A percentile compares a stretch with the other conserved stretches of the same genome.
These are phyloP conservation scores for Nannobrachium achirus DNA, from an alignment of 2,113 vertebrate genomes.

Conservation along the genomic window DNA sequence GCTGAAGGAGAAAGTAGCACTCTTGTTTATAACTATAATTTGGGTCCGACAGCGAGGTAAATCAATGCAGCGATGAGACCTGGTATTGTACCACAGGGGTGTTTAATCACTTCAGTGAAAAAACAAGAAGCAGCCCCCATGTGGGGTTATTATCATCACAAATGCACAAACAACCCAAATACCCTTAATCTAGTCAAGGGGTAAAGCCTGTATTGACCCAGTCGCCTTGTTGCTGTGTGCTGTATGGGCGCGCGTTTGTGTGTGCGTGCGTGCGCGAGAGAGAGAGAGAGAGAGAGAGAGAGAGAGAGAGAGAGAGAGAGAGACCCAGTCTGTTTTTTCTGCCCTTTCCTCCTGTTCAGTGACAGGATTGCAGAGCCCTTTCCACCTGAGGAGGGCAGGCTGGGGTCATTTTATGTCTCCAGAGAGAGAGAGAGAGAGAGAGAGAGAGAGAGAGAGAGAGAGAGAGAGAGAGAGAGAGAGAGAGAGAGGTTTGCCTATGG, in stretches of 20 bases:
- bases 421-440: constrained; percentile 34
- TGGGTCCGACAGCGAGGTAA: constrained; percentile 11
- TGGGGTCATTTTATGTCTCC: constrained; percentile 73
- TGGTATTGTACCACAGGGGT: constrained; percentile 27
- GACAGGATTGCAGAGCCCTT: constrained; percentile 56
- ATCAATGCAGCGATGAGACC: constrained; percentile 26
- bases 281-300: not conserved
- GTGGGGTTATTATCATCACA: constrained; percentile 71
- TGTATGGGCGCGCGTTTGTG: constrained; percentile 25
- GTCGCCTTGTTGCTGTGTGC: constrained; percentile 31
- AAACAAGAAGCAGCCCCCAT: constrained; percentile 58
- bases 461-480: not conserved
- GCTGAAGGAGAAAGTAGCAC: not conserved
- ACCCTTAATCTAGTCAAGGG: constrained; percentile 72
- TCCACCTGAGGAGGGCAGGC: constrained; percentile 83
- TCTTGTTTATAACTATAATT: not conserved
- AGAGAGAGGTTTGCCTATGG: constrained; percentile 8
- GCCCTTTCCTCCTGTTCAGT: constrained; percentile 5
- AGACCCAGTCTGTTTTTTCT: constrained; percentile 53
- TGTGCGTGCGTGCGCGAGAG: not conserved
- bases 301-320: not conserved
- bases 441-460: not conserved
- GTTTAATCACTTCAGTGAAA: constrained; percentile 60
- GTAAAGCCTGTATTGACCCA: constrained; percentile 79
- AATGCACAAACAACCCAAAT: constrained; percentile 77